Evolutionary conservation across 2,113 vertebrate genomes (phyloP).

Genomic region (Polypterus bichir): DNA sequence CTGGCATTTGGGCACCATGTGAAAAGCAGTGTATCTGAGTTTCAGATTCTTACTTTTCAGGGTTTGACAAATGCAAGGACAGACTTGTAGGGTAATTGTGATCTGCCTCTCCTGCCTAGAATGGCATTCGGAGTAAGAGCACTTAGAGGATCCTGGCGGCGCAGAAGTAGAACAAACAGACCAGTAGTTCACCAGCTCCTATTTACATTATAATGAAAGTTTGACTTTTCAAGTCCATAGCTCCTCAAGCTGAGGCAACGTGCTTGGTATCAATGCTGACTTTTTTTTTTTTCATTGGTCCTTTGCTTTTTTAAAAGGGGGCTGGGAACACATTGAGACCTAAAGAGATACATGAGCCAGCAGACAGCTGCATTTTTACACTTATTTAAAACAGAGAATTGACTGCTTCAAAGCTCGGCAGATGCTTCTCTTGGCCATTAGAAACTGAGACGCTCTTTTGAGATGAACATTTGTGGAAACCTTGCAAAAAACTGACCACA

Average conservation of each 20-base stretch:
- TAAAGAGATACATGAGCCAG: conserved; percentile 7
- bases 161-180: conserved; percentile 28
- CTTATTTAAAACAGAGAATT: conserved; percentile 13
- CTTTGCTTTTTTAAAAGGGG: conserved; percentile 1
- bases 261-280: neutral
- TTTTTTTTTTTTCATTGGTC: conserved; percentile 16
- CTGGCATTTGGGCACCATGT: no score
- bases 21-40: no score
- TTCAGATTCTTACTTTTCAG: neutral
- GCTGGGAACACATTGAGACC: conserved; percentile 1
- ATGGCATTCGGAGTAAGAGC: conserved; percentile 13
- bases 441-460: conserved; percentile 21
- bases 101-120: conserved; percentile 26
- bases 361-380: conserved; percentile 20
- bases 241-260: conserved; percentile 14
- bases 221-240: conserved; percentile 17
- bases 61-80: conserved; percentile 17
- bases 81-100: conserved; percentile 33
- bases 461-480: conserved; percentile 16
- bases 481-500: neutral
- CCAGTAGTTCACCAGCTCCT: conserved; percentile 16
- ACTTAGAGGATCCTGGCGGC: conserved; percentile 18
- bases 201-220: conserved; percentile 29
- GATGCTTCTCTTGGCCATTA: conserved; percentile 16
- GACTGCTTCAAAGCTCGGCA: conserved; percentile 7